Conservation (phyloP, 2,113 vertebrate genomes). For the Miniopterus natalensis region DNA sequence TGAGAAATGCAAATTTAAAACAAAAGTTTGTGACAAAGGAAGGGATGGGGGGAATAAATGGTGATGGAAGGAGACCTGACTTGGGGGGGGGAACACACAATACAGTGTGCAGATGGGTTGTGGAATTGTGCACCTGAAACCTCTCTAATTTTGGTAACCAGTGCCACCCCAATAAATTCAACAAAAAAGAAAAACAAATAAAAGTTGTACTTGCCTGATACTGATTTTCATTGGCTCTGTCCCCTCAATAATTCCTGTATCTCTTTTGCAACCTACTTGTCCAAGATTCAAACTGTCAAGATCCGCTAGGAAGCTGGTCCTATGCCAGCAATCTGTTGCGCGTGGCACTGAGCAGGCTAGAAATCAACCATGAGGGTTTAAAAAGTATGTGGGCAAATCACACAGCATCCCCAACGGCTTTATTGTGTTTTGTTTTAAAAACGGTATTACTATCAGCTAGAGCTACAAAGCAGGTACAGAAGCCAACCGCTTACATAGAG, state of each 20-base stretch:
- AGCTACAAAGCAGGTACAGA: background rate
- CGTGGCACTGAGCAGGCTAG: background rate
- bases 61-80: too few species aligned
- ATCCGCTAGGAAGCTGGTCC: background rate
- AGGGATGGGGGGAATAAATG: too few species aligned
- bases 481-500: background rate
- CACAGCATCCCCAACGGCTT: background rate
- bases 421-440: conserved; percentile 21
- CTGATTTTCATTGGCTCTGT: background rate
- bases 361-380: conserved; percentile 2
- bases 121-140: too few species aligned
- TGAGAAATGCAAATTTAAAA: conserved; percentile 52
- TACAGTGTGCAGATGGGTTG: too few species aligned
- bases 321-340: background rate
- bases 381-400: conserved; percentile 13
- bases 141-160: too few species aligned
- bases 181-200: background rate
- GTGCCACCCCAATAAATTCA: too few species aligned
- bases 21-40: too few species aligned
- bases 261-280: conserved; percentile 32
- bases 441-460: background rate
- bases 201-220: background rate
- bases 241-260: background rate
- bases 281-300: conserved; percentile 25
- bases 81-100: too few species aligned